Base-by-base conservation (phyloP, 1,140 invertebrate species). In the Cydia pomonella region DNA sequence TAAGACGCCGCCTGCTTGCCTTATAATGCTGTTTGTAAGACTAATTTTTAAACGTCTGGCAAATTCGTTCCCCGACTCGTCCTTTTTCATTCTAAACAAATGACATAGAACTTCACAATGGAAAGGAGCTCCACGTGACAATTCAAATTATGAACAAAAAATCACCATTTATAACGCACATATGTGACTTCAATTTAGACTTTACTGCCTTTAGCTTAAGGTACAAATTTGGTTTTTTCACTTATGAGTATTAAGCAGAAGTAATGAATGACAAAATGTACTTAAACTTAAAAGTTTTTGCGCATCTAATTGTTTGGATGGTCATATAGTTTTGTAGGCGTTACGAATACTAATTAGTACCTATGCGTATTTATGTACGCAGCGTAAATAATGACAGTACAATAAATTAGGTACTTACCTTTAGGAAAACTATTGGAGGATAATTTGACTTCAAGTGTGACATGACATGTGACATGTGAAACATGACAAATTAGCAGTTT, bases 211-310 rank as follows among this genome's bases (percentile, higher is more conserved):
- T 38, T 21, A 38, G 33, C 64, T n/a, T 38, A 69, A 23, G 29
- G 29, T 13, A 41, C 16, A 69, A 41, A 63, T 25, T 29, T 27
- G 1, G 16, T 16, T 18, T 69, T n/a, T 33, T 4, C n/a, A 69
- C n/a, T 41, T 4, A n/a, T 69, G 29, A 69, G 18, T 69, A 33
- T 21, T 69, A n/a, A 33, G 29, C 7, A 69, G 29, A 1, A 38
- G 10, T 63, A 12, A 27, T 64, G 27, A 18, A 41, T 33, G 29
- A 69, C 33, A 69, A 69, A n/a, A 69, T 7, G 64, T 69, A n/a
- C n/a, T n/a, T n/a, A 64, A 27, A 69, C 29, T 69, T 5, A 69
- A 69, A 33, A 38, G 64, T 69, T 69, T 41, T 69, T 69, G 29
- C 64, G 64, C 27, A 18, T 69, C 64, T 38, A 69, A 69, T 69